Evolutionary conservation across 2,797 vertebrate species (phyloP), one percentile per base, ranked within the genome.

Genomic region (Rousettus madagascariensis): DNA sequence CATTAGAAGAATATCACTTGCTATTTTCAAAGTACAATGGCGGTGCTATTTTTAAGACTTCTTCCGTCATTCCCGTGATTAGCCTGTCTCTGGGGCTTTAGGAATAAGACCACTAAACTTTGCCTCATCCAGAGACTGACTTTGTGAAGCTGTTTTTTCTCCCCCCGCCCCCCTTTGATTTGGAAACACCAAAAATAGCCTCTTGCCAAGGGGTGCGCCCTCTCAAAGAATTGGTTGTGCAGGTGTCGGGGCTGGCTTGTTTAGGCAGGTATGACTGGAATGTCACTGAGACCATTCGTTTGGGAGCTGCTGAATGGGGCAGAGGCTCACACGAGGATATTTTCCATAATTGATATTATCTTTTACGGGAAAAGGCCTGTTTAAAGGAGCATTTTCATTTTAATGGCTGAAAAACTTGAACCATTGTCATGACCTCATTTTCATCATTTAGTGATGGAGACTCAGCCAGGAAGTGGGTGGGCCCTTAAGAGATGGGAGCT

Each of bases 31-130:
- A 89, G 78, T 57, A 95, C 46, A 93, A 55, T 94, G 85, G 57
- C 6, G 2, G 5, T 33, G 86, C 95, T 95, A 85, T 96, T 97
- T 97, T 95, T 96, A 95, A 95, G 69, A 36, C 49, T 80, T 68
- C 74, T 82, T 85, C 83, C 8, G 1, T 97, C 90, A 80, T 84
- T 36, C 51, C 65, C 36, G 15, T 65, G 92, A 94, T 97, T 77
- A 96, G 78, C 36, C 59, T n/a, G 9, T 74, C 96, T 85, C 96
- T 95, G 78, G 88, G 90, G 53, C 74, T 95, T 91, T 17, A n/a
- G 49, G 71, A 79, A 61, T 38, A 80, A 94, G 69, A 63, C 46
- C 80, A 41, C 65, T 92, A 83, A 84, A n/a, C n/a, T 96, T 90
- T 72, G 55, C 59, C 8, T 4, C 77, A 82, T 77, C 33, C 49